phyloP scores from a whole-genome alignment of 2,888 invertebrate genomes.

The Chironomus riparius region DNA sequence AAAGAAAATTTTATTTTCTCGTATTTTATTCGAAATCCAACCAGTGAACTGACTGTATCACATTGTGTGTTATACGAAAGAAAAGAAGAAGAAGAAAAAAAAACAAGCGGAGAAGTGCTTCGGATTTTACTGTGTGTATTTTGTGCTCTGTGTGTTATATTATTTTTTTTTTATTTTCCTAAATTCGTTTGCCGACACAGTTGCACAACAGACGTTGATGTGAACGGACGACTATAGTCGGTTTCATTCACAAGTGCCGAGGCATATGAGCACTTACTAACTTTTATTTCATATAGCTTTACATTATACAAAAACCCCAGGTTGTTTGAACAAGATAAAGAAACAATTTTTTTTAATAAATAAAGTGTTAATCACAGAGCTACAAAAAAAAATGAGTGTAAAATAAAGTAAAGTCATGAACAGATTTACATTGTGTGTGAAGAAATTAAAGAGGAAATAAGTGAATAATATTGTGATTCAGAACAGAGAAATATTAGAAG shows the following conservation, averaged over 20 bases:
- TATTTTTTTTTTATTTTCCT: slow-evolving; percentile 20
- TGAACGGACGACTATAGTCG: slow-evolving; percentile 22
- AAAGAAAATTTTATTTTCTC: too few species aligned
- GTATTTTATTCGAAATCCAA: slow-evolving; percentile 22
- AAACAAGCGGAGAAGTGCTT: background rate
- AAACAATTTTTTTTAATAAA: background rate
- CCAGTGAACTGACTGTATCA: background rate
- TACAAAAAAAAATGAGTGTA: background rate
- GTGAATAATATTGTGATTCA: background rate
- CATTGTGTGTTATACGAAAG: slow-evolving; percentile 1
- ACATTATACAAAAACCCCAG: background rate
- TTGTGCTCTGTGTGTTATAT: background rate
- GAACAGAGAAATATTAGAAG: background rate
- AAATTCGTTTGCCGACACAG: slow-evolving; percentile 25
- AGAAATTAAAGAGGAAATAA: background rate
- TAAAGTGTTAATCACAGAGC: slow-evolving; percentile 2
- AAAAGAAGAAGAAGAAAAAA: too few species aligned
- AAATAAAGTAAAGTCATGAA: background rate
- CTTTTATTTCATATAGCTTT: background rate
- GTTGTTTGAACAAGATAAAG: slow-evolving; percentile 26
- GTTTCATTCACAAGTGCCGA: slow-evolving; percentile 10
- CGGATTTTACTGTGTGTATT: slow-evolving; percentile 12
- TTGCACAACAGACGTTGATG: slow-evolving; percentile 20
- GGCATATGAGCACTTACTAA: slow-evolving; percentile 4
- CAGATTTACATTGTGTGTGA: background rate